These are phyloP conservation scores for Drosophila novamexicana DNA, from an alignment of 1,140 invertebrate genomes.

Conservation along the genomic window DNA sequence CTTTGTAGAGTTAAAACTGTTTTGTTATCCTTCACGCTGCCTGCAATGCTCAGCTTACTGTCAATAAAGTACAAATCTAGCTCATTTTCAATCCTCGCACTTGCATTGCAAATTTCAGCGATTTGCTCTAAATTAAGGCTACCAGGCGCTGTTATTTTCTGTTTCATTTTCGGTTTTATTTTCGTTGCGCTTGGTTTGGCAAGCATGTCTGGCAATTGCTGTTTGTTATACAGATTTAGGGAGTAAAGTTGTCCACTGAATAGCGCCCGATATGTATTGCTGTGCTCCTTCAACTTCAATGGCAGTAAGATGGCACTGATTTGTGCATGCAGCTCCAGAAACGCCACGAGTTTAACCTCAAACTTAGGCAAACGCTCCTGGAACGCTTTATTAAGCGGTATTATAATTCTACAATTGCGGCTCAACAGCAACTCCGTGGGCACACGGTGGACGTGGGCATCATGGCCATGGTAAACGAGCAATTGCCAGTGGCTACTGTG, in stretches of 20 bases:
- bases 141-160: constrained; percentile 27
- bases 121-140: constrained; percentile 18
- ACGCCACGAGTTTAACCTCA: constrained; percentile 40
- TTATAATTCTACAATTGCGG: constrained; percentile 34
- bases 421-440: constrained; percentile 48
- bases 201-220: not conserved
- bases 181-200: not conserved
- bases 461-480: constrained; percentile 29
- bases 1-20: constrained; percentile 34
- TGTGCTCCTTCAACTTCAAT: constrained; percentile 24
- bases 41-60: constrained; percentile 17
- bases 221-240: constrained; percentile 16
- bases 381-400: constrained; percentile 42
- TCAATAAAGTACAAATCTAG: constrained; percentile 52
- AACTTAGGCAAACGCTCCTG: constrained; percentile 47
- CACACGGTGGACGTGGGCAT: constrained; percentile 35
- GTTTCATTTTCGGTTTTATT: constrained; percentile 9
- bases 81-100: not conserved
- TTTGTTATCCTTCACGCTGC: not conserved
- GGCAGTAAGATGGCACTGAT: constrained; percentile 53
- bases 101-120: constrained; percentile 33
- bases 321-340: constrained; percentile 49
- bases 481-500: constrained; percentile 55
- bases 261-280: constrained; percentile 38
- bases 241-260: constrained; percentile 32